Evolutionary conservation across 1,140 invertebrate species (phyloP), one percentile per base, ranked within the genome.

Genomic region (Pseudomyrmex flavicornis): DNA sequence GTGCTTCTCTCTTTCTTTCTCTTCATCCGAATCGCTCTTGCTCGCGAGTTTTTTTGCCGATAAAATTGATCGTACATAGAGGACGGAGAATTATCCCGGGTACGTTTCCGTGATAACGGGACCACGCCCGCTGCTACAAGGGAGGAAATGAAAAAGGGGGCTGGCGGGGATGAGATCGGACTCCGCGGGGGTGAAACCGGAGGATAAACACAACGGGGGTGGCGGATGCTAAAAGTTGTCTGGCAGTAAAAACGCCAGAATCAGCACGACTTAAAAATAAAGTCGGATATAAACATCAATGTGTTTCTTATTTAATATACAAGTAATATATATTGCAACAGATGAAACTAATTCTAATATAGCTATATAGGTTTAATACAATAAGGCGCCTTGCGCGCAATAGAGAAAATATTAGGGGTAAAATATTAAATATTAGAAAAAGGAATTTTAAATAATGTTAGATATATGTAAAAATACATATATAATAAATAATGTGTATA

Each of bases 101-200:
- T 80, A 70, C 44, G 15, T 80, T 72, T 80, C 66, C 76, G 76
- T 66, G 76, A 80, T 80, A 80, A 80, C 76, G 66, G 66, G 44
- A 54, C 76, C 76, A 80, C 76, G 76, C 76, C 76, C 44, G 66
- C 56, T 80, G 66, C 56, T 59, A 66, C 76, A 65, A 80, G 76
- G 66, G 76, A 80, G 76, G 76, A 80, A 80, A 80, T 80, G 76
- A 80, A 80, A 80, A 70, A 80, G 76, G 66, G 66, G 76, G 66
- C 58, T 70, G 15, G 76, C 76, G 76, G 76, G 76, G 76, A 59
- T 9, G 65, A 59, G 76, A 59, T 61, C 76, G 44, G 66, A 17
- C 76, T 46, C 35, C 26, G 52, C 10, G 72, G 72, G 44, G 54
- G 15, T 48, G 59, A 80, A 44, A 13, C 75, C 62, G 17, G 50